Evolutionary conservation across 2,888 invertebrate species (phyloP), one percentile per base, ranked within the genome.

Genomic region (Callimorpha dominula): DNA sequence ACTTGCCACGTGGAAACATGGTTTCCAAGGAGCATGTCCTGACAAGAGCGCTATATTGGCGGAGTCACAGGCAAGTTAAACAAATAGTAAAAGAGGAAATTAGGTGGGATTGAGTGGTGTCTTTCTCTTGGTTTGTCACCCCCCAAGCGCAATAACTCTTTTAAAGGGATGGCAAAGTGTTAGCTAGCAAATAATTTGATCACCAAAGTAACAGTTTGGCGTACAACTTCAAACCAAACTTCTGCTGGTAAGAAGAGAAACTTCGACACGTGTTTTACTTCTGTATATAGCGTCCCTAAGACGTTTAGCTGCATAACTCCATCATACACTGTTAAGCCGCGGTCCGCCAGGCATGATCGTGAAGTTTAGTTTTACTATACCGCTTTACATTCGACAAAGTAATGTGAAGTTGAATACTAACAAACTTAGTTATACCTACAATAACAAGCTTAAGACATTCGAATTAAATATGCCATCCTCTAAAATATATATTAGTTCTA

Each of bases 1-100:
- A 0, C 94, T 99, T 77, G 98, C 99, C 42, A 99, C 99, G 0
- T 99, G 99, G 99, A 98, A 99, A 86, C 98, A 99, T 86, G 98
- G 98, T 71, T 99, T 99, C 94, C 98, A 99, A 90, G 99, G 99
- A 4, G 98, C 98, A n/a, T 99, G 99, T 88, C 98, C 99, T 0
- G 98, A 98, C 86, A 98, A 98, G 87, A 98, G 98, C 87, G 98
- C 98, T 17, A 98, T 99, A 76, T 94, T 99, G 70, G 98, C 98
- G 0, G 98, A 99, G 89, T 98, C 98, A 4, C 98, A 98, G 96
- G 96, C 96, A 88, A 71, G 63, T 68, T 14, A 20, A 20, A 9
- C 14, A 52, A 2, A 50, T 4, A 50, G 14, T 50, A 14, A 14
- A 14, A 14, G 50, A 14, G 50, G 14, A 50, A 50, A 14, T 50